phyloP scores from a whole-genome alignment of 2,888 invertebrate species.

The Eledone cirrhosa region DNA sequence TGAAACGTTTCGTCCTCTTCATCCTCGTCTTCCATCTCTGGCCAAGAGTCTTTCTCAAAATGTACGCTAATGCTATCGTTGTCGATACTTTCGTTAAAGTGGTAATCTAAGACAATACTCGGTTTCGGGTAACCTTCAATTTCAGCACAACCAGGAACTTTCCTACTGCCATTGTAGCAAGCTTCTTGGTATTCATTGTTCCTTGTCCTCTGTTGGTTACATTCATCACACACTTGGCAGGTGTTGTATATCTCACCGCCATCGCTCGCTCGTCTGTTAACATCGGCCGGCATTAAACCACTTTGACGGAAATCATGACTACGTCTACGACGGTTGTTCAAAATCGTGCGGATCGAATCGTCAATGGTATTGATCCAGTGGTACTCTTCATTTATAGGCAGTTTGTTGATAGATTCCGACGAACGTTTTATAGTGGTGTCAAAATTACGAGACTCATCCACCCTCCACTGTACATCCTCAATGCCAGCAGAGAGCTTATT shows the following conservation, averaged over 20 bases:
- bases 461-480: conserved; percentile 1
- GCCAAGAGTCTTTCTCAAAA: background rate
- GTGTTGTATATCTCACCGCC: conserved; percentile 17
- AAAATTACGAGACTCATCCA: conserved; percentile 25
- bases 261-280: conserved; percentile 21
- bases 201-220: background rate
- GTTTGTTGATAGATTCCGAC: conserved; percentile 18
- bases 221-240: conserved; percentile 7
- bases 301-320: conserved; percentile 19
- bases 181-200: conserved; percentile 4
- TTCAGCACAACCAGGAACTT: background rate
- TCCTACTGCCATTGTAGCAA: background rate
- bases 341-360: conserved; percentile 15
- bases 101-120: conserved; percentile 19
- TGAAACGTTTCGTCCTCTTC: conserved; percentile 12
- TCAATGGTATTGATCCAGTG: conserved; percentile 24
- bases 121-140: conserved; percentile 18
- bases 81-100: conserved; percentile 13
- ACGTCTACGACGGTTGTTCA: conserved; percentile 16
- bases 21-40: conserved; percentile 12
- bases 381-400: background rate
- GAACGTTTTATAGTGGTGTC: conserved; percentile 16
- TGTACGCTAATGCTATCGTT: conserved; percentile 20
- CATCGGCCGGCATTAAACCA: conserved; percentile 4
- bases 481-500: background rate